Conservation (phyloP, 2,888 invertebrate genomes). For the Sesia apiformis region DNA sequence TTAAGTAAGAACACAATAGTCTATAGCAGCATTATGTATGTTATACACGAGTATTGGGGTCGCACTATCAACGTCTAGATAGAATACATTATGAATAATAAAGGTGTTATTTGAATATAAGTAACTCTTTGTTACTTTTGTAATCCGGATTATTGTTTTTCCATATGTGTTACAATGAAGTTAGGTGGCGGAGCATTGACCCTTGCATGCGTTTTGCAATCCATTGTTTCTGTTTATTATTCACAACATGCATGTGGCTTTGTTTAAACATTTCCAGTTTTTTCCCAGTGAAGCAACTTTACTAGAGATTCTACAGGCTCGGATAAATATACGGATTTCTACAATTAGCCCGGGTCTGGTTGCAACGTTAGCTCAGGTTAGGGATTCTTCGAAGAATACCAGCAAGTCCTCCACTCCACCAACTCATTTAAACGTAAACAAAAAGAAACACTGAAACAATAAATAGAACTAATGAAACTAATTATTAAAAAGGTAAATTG, state of each 20-base stretch:
- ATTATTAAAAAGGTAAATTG: too few species aligned
- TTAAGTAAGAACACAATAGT: too few species aligned
- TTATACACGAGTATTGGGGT: neutral
- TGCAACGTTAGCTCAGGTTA: too few species aligned
- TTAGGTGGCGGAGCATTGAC: conserved; percentile 32
- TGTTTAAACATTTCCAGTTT: conserved; percentile 9
- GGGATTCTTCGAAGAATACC: too few species aligned
- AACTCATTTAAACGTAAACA: too few species aligned
- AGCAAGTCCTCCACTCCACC: too few species aligned
- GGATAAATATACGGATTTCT: too few species aligned
- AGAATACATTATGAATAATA: neutral
- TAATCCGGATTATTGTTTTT: neutral
- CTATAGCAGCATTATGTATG: neutral
- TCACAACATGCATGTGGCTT: conserved; percentile 19
- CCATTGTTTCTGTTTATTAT: conserved; percentile 37
- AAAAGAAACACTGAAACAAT: too few species aligned
- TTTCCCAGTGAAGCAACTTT: neutral
- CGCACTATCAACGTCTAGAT: neutral
- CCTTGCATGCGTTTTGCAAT: conserved; percentile 34
- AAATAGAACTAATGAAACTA: too few species aligned
- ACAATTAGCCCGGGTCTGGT: too few species aligned
- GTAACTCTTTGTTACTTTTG: neutral
- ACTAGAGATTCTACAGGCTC: too few species aligned
- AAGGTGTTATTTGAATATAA: neutral
- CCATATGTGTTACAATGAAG: neutral